A percentile compares a stretch with the other conserved stretches of the same genome.
These are phyloP conservation scores for Azorinus chamasolen DNA, from an alignment of 2,888 invertebrate genomes.

Conservation along the genomic window DNA sequence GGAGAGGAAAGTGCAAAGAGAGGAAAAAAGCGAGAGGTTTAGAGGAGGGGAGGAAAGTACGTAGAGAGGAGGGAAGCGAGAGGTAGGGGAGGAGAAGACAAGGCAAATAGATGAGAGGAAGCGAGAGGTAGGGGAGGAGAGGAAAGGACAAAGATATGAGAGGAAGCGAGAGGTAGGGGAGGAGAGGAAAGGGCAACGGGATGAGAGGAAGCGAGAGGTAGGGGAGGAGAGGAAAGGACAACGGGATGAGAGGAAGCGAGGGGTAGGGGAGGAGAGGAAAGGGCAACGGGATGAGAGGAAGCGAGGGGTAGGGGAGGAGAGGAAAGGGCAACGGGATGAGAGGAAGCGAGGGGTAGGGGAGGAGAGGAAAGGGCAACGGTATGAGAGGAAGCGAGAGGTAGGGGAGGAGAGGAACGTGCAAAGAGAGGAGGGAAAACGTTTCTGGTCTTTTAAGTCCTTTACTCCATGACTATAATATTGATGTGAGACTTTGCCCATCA, in stretches of 20 bases:
- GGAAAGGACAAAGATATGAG: too few relatives aligned
- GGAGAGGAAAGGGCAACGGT: background rate
- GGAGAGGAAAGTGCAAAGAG: background rate
- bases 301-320: background rate
- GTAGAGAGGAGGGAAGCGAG: background rate
- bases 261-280: background rate
- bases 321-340: background rate
- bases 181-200: too few relatives aligned
- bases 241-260: background rate
- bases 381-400: background rate
- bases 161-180: too few relatives aligned
- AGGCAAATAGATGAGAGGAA: background rate
- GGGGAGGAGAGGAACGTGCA: background rate
- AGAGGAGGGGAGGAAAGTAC: background rate
- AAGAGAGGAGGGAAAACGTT: too few relatives aligned
- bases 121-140: too few relatives aligned
- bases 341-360: constrained; percentile 1
- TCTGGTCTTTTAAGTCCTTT: too few relatives aligned
- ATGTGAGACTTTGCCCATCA: too few relatives aligned
- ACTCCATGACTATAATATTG: too few relatives aligned
- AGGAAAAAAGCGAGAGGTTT: background rate
- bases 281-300: background rate
- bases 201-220: background rate
- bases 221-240: background rate
- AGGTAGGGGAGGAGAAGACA: background rate